Evolutionary conservation across 2,888 invertebrate genomes (phyloP), one percentile per base, ranked within the genome.

Genomic region (Nymphalis c-album): DNA sequence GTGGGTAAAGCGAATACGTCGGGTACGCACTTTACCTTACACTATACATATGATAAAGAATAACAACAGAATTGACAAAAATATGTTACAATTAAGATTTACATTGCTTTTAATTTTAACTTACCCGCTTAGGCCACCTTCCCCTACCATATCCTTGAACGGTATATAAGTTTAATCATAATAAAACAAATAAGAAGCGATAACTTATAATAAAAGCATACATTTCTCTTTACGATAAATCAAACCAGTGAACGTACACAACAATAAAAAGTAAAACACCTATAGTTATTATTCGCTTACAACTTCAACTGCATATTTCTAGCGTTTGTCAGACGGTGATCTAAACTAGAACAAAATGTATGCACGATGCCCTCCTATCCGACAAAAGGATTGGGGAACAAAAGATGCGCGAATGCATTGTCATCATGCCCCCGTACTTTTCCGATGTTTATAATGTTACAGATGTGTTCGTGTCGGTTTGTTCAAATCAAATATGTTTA

Each of bases 401-500:
- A 76, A 73, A 69, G 64, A 68, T 58, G 62, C 18, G 61, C 55
- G 63, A 69, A 63, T 46, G 62, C 63, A 70, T 40, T 53, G 40
- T 64, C 53, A 58, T 69, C 31, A 62, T 58, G 61, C 45, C 76
- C 71, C 76, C 75, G 91, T 91, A 91, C 77, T 91, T 91, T 91
- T 91, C 91, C 91, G 76, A 83, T 90, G 85, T 91, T 91, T 90
- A 83, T 82, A 13, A 71, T 75, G 75, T 69, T 71, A 74, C 75
- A 75, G 74, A 75, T 74, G 79, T 77, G 79, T 76, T 79, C 80
- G 82, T 78, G 82, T 83, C 71, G 72, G 75, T 76, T 70, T 77
- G 77, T 81, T 77, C 82, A 87, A 83, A 82, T 84, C 87, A 90
- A 90, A 89, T 85, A 87, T 81, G 82, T 83, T 87, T 87, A 87